Evolutionary conservation across 1,140 invertebrate genomes (phyloP).

Genomic region (Araneus ventricosus): DNA sequence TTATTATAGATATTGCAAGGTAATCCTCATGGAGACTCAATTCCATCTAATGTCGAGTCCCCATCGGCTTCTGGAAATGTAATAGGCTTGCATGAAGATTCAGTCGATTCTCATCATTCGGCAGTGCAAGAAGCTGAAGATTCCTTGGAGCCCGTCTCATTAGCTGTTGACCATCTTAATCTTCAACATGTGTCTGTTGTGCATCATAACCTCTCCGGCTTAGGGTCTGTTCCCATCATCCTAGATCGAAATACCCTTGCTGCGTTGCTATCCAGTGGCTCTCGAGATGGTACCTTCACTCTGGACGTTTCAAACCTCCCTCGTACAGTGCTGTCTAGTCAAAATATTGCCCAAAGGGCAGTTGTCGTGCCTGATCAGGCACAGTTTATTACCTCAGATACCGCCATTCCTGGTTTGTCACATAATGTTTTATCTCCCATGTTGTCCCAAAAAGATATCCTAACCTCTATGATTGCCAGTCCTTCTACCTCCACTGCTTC

Average conservation of each 20-base stretch:
- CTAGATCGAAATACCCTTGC: conserved; percentile 68
- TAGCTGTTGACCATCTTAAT: conserved; percentile 66
- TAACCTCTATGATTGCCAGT: conserved; percentile 69
- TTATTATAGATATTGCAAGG: conserved; percentile 51
- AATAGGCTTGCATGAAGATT: conserved; percentile 66
- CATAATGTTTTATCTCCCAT: conserved; percentile 56
- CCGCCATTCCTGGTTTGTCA: conserved; percentile 47
- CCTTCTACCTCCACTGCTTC: conserved; percentile 61
- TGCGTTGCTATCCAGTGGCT: conserved; percentile 54
- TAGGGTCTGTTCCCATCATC: conserved; percentile 47
- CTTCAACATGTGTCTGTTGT: conserved; percentile 70
- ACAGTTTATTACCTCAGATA: conserved; percentile 67
- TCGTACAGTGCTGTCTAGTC: conserved; percentile 69
- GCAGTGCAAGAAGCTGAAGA: conserved; percentile 59
- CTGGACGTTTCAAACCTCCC: conserved; percentile 63
- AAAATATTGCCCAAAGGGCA: conserved; percentile 57
- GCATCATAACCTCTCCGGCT: conserved; percentile 26
- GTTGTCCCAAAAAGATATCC: conserved; percentile 68
- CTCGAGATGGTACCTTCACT: conserved; percentile 61
- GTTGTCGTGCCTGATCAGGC: conserved; percentile 58
- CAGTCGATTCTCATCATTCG: conserved; percentile 66
- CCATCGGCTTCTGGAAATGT: conserved; percentile 47
- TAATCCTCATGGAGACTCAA: conserved; percentile 9
- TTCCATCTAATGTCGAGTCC: conserved; percentile 29
- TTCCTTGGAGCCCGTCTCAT: conserved; percentile 46